These are phyloP conservation scores for Choloepus didactylus DNA, from an alignment of 2,797 vertebrate genomes.

Conservation along the genomic window DNA sequence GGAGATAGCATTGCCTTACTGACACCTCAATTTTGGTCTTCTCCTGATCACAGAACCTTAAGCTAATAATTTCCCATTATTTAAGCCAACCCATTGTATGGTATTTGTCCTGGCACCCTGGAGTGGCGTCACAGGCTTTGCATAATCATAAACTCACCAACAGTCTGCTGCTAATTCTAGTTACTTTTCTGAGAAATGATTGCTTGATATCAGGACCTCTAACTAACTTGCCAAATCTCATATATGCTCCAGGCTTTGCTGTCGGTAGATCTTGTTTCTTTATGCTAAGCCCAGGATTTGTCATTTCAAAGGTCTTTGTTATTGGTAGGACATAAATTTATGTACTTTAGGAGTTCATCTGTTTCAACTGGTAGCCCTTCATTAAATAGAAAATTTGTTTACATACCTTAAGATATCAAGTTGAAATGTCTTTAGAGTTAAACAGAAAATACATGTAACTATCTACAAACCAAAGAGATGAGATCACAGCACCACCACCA, in stretches of 20 bases:
- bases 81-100: too few species aligned
- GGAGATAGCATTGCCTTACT: too few species aligned
- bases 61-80: too few species aligned
- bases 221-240: not conserved
- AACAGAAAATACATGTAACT: not conserved
- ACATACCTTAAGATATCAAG: not conserved
- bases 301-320: not conserved
- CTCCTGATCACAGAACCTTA: too few species aligned
- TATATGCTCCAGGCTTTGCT: not conserved
- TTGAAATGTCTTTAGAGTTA: not conserved
- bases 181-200: not conserved
- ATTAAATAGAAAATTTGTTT: not conserved
- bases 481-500: not conserved
- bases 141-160: not conserved
- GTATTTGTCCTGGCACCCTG: too few species aligned
- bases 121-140: not conserved
- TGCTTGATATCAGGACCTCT: not conserved
- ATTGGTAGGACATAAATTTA: not conserved
- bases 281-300: not conserved
- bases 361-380: not conserved
- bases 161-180: not conserved
- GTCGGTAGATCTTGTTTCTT: not conserved
- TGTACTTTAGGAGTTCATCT: not conserved
- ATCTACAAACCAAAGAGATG: not conserved
- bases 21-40: too few species aligned